phyloP scores from a whole-genome alignment of 2,113 vertebrate species.

The Rattus norvegicus region GRCr8 NC_086022.1:30672001-30672500 shows the following conservation, averaged over 20 bases:
- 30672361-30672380: slow-evolving; percentile 58
- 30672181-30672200: too few relatives aligned
- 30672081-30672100: too few relatives aligned
- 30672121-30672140: not conserved
- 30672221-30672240: not conserved
- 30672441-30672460: not conserved
- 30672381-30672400: slow-evolving; percentile 55
- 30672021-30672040: too few relatives aligned
- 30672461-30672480: slow-evolving; percentile 32
- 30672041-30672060: too few relatives aligned
- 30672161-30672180: too few relatives aligned
- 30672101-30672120: too few relatives aligned
- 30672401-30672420: slow-evolving; percentile 10
- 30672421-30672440: slow-evolving; percentile 30
- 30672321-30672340: slow-evolving; percentile 67
- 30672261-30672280: slow-evolving; percentile 53
- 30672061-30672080: too few relatives aligned
- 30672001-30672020: too few relatives aligned
- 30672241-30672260: slow-evolving; percentile 46
- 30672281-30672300: slow-evolving; percentile 69
- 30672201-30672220: too few relatives aligned
- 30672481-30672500: slow-evolving; percentile 5
- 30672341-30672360: slow-evolving; percentile 55
- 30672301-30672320: slow-evolving; percentile 55
- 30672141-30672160: too few relatives aligned